Evolutionary conservation across 1,140 invertebrate species (phyloP).

Genomic region (Ptiloglossa arizonensis): DNA sequence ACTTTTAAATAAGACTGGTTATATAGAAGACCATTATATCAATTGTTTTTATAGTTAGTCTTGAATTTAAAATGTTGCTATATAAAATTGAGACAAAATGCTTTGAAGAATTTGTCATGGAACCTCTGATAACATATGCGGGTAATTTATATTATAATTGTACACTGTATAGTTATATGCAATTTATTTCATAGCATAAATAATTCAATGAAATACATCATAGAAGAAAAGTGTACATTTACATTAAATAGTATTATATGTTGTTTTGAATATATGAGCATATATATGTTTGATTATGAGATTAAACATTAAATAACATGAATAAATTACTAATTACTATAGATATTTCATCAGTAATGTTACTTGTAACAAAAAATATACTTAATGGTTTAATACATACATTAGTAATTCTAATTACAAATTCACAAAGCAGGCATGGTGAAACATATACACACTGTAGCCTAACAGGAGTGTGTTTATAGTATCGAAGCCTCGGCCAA

Average conservation of each 20-base stretch:
- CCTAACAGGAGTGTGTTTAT: constrained; percentile 79
- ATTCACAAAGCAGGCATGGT: constrained; percentile 51
- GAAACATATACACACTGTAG: constrained; percentile 53
- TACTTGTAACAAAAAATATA: constrained; percentile 15
- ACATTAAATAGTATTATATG: background rate
- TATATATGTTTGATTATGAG: background rate
- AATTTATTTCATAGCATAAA: background rate
- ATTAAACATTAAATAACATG: background rate
- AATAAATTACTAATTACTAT: background rate
- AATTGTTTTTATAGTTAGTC: too few relatives aligned
- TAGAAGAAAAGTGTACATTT: background rate
- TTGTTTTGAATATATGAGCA: background rate
- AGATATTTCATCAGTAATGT: constrained; percentile 2
- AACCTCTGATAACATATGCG: background rate
- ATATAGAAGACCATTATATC: background rate
- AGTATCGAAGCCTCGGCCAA: constrained; percentile 77
- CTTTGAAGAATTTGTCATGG: background rate
- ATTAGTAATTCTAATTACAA: constrained; percentile 47
- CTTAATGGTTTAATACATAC: constrained; percentile 17
- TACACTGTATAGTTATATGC: too few relatives aligned
- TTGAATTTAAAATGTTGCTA: too few relatives aligned
- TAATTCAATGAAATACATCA: background rate
- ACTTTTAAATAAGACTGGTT: background rate
- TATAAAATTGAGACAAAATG: too few relatives aligned
- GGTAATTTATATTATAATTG: too few relatives aligned